A percentile compares a stretch with the other conserved stretches of the same genome.
phyloP scores from a whole-genome alignment of 2,888 invertebrate genomes.

The Cataglyphis livida region DNA sequence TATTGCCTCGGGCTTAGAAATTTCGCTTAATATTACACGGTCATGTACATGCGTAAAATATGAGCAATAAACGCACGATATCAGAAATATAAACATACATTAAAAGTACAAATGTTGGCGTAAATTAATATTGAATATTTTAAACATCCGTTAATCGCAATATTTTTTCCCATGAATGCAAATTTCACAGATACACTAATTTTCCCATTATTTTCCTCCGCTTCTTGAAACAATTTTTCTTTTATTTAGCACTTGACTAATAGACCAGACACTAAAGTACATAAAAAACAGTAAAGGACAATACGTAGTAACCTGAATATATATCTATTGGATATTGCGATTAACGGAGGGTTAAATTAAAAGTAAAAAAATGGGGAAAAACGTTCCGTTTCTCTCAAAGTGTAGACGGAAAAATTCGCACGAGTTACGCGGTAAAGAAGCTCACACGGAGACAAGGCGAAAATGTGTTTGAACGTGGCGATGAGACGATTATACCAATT shows the following conservation, averaged over 20 bases:
- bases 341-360: background rate
- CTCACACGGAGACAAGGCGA: background rate
- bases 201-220: too few relatives aligned
- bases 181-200: too few relatives aligned
- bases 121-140: background rate
- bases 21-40: background rate
- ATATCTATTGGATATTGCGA: too few relatives aligned
- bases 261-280: too few relatives aligned
- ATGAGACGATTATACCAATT: slow-evolving; percentile 33
- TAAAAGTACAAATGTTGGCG: background rate
- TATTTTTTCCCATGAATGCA: too few relatives aligned
- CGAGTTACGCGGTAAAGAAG: background rate
- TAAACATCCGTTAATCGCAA: background rate
- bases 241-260: too few relatives aligned
- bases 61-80: background rate
- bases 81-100: background rate
- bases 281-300: too few relatives aligned
- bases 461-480: slow-evolving; percentile 1
- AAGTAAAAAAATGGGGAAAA: background rate
- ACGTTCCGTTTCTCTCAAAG: background rate
- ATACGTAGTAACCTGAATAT: too few relatives aligned
- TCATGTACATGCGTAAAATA: background rate
- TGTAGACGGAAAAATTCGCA: background rate
- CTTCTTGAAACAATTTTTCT: too few relatives aligned
- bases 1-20: slow-evolving; percentile 15